phyloP scores from a whole-genome alignment of 2,113 vertebrate genomes.

The Lasiurus borealis region DNA sequence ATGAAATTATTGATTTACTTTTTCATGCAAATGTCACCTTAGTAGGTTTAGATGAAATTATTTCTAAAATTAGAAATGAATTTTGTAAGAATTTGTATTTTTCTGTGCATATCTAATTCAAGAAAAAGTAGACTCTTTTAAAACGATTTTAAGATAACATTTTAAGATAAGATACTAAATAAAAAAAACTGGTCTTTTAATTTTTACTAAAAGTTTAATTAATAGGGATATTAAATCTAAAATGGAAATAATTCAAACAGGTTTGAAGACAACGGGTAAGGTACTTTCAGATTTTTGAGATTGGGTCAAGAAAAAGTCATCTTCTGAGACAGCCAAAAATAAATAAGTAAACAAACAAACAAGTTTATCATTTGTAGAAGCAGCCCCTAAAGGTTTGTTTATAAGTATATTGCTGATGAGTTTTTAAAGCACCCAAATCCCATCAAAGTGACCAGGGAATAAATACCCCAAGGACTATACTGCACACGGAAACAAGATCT shows the following conservation, averaged over 20 bases:
- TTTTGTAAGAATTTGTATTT: conserved; percentile 54
- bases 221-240: conserved; percentile 13
- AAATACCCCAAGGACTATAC: background rate
- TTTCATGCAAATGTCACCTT: background rate
- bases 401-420: background rate
- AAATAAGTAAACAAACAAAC: background rate
- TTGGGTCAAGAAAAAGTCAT: background rate
- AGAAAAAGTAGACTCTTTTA: conserved; percentile 17
- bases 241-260: conserved; percentile 11
- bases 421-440: background rate
- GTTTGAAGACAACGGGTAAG: background rate
- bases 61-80: conserved; percentile 51
- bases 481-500: background rate
- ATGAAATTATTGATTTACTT: background rate
- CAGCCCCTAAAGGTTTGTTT: background rate
- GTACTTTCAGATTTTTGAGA: background rate
- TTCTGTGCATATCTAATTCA: background rate
- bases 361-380: background rate
- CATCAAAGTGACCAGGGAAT: background rate
- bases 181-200: background rate
- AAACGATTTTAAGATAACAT: background rate
- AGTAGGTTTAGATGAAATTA: background rate
- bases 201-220: background rate
- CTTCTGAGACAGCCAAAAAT: background rate
- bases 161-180: background rate